Evolutionary conservation across 2,113 vertebrate species (phyloP), one percentile per base, ranked within the genome.

Genomic region (Pseudorasbora parva): DNA sequence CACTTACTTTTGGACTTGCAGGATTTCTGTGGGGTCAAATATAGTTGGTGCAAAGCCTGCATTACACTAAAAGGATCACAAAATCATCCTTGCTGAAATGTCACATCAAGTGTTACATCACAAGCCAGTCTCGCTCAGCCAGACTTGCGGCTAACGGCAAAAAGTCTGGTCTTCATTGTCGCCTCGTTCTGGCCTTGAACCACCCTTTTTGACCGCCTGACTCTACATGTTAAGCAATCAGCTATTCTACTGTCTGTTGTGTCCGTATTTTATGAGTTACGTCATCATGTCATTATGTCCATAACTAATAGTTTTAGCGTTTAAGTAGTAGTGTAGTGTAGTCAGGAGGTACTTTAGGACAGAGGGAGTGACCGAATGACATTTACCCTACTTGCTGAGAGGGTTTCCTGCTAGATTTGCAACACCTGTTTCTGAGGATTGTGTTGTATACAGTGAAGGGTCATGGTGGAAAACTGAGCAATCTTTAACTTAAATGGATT

Each of bases 391-490:
- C 25, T 66, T n/a, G 6, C 43, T 51, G 59, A 79, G 15, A 21
- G 19, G 5, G 8, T 19, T 62, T 62, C 25, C 59, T 66, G 78
- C 49, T n/a, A 64, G 43, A 49, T 79, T 66, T 66, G 25, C 59
- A 66, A 66, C 78, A 79, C 59, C 78, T 79, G 78, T 79, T 66
- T 79, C 43, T 79, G 15, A 43, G 43, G 23, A 79, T 66, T 64
- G 78, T 30, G 60, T 79, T 79, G 37, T 33, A 27, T 33, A 27
- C 41, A 47, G 14, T 5, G 23, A 73, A 73, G 17, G 17, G 2
- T 17, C 8, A 30, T 30, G 3, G 30, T 30, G 30, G 30, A 30
- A 30, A 19, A n/a, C 30, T 33, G 25, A 37, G 45, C 21, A 69
- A 69, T 37, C 11, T 56, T 81, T 51, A 68, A 23, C 78, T 69